Evolutionary conservation across 2,888 invertebrate genomes (phyloP), one percentile per base, ranked within the genome.

Genomic region (Caenorhabditis plicata): DNA sequence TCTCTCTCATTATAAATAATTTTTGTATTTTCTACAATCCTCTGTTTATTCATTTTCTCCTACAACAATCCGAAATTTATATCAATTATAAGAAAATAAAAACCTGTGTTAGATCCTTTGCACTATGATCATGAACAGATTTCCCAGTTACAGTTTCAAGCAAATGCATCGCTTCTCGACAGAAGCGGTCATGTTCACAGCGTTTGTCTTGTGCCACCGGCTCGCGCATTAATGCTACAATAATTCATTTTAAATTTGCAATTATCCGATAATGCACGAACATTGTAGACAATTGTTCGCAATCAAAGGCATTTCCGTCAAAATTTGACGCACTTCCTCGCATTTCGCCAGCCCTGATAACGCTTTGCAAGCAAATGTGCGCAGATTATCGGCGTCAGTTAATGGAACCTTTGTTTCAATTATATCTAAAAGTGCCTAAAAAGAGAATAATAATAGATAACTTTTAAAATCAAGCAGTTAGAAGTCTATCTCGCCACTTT

Each of bases 131-230:
- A n/a, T 58, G 41, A 17, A 51, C 42, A n/a, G 49, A 54, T 39
- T 60, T 64, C 29, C 76, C 68, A 7, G 73, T 72, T n/a, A 78
- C 74, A 5, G 56, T 47, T 81, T 93, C 92, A 57, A 98, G 85
- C 32, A 98, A 83, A 76, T 92, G 90, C 11, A 91, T 83, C 0
- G 93, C 94, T 81, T 92, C 91, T 79, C 91, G 91, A 83, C 94
- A 94, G 82, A 98, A 98, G 82, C 89, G 88, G 0, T 92, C 90
- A 83, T 98, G 96, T 77, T 95, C 94, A 68, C 90, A 89, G 0
- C 93, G 86, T 82, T 93, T 94, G 83, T 98, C 96, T 84, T 94
- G 93, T 1, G 95, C 85, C 60, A 98, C 91, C 11, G 96, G 96
- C 83, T 95, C 94, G 48, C 91, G 88, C 91, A 95, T 94, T 49